These are phyloP conservation scores for Achatina immaculata DNA, from an alignment of 1,140 invertebrate genomes.

Conservation along the genomic window DNA sequence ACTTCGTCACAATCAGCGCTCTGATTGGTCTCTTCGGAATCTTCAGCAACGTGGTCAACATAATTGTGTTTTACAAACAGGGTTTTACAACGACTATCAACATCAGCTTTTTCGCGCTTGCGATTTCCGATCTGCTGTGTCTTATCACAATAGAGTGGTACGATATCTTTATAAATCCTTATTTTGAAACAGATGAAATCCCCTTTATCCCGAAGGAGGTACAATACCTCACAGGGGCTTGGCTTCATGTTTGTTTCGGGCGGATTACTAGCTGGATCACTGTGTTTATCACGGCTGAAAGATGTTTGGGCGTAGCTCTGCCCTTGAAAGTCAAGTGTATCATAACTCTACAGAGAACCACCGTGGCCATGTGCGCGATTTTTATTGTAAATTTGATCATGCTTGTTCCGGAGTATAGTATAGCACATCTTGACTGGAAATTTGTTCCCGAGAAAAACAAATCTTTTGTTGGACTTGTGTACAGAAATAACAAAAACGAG, in stretches of 20 bases:
- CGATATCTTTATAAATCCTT: slow-evolving; percentile 7
- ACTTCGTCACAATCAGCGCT: background rate
- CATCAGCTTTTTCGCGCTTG: slow-evolving; percentile 17
- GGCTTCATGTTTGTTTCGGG: background rate
- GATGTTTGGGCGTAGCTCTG: slow-evolving; percentile 11
- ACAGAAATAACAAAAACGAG: background rate
- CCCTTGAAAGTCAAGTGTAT: slow-evolving; percentile 16
- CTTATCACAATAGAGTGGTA: background rate
- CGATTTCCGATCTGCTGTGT: background rate
- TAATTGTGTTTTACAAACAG: background rate
- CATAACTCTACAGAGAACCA: background rate
- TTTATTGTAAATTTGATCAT: background rate
- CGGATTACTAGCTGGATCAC: slow-evolving; percentile 14
- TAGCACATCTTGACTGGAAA: slow-evolving; percentile 10
- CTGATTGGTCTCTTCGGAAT: slow-evolving; percentile 22
- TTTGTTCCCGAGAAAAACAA: background rate
- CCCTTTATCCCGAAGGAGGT: background rate
- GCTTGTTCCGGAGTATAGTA: background rate
- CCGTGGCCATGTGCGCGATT: background rate
- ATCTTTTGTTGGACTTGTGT: background rate
- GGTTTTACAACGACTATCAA: background rate
- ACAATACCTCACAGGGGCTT: background rate
- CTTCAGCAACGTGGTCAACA: slow-evolving; percentile 1
- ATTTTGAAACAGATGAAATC: background rate
- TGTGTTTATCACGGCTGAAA: background rate